Base-by-base conservation (phyloP, 2,888 invertebrate species). In the Campoletis raptor region DNA sequence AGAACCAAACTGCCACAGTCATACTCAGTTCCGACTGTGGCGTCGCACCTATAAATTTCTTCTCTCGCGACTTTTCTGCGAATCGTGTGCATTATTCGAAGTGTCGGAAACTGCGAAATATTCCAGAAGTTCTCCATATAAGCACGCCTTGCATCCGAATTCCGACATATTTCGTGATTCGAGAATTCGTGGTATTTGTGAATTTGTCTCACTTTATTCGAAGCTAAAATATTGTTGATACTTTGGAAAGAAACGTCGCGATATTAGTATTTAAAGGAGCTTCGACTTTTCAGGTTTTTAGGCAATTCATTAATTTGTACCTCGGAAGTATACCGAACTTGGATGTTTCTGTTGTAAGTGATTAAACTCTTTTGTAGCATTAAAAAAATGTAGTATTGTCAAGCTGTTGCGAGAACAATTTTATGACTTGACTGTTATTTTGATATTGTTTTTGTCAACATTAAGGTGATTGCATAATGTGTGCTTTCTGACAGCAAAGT, bases 401-500 rank as follows among this genome's bases (percentile, higher is more conserved):
- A 30, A 61, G 61, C 24, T 12, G 12, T n/a, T 30, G 2, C 37
- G 7, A 66, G 8, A 37, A 66, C 2, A 15, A 66, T 36, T 66
- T 66, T 24, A 21, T 57, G 37, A 12, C 24, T 9, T 40, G 40
- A 9, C 24, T 45, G 9, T 10, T 36, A 30, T 21, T 78, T 52
- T 4, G 40, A 36, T 54, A 85, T 83, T 78, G 67, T 77, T 52
- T 70, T 81, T 42, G 79, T 83, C 67, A 24, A 21, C 24, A 30
- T 37, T 61, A 73, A 36, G 36, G 18, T 61, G 42, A 57, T 76
- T 83, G 37, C 9, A 48, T 45, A n/a, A 79, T 74, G 79, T 77
- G 78, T 79, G 64, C 78, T 48, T 66, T 52, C 91, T 91, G 90
- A 92, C 90, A 87, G 90, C 83, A 81, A 90, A 90, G 90, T 91